Evolutionary conservation across 2,113 vertebrate species (phyloP).

Genomic region (Catagonus wagneri): DNA sequence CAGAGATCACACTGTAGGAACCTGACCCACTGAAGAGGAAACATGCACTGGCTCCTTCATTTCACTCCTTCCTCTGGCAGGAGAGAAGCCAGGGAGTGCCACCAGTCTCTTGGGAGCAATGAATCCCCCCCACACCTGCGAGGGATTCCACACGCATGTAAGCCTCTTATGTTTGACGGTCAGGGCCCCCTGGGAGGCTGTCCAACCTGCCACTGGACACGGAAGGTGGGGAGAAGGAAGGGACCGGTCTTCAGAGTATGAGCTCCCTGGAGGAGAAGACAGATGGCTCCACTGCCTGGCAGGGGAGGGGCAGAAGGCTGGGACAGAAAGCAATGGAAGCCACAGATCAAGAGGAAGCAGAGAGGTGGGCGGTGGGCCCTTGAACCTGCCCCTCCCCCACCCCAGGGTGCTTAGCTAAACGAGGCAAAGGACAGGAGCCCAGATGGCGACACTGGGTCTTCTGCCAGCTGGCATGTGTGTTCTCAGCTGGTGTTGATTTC

Average conservation of each 20-base stretch:
- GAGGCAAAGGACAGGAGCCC: not conserved
- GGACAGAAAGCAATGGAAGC: not conserved
- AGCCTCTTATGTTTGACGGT: not conserved
- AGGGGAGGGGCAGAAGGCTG: not conserved
- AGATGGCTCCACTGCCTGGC: not conserved
- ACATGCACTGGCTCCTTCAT: not conserved
- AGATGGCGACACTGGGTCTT: accelerated
- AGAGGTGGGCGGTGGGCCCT: accelerated
- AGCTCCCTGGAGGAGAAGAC: not conserved
- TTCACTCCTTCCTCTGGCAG: not conserved
- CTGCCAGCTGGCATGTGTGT: not conserved
- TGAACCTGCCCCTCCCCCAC: accelerated
- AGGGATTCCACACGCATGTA: not conserved
- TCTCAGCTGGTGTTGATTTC: not conserved
- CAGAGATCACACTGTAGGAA: accelerated
- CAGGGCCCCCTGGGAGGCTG: not conserved
- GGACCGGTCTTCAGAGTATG: not conserved
- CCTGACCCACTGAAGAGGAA: not conserved
- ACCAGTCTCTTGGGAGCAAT: not conserved
- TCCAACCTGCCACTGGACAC: not conserved
- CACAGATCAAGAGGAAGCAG: not conserved
- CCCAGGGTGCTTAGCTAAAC: not conserved
- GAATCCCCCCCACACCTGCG: not conserved
- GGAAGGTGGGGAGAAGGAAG: not conserved
- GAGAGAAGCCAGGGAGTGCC: not conserved